Percentiles rank a stretch among this genome's conserved stretches.
phyloP scores from a whole-genome alignment of 2,113 vertebrate species.

The Irena cyanogastra region DNA sequence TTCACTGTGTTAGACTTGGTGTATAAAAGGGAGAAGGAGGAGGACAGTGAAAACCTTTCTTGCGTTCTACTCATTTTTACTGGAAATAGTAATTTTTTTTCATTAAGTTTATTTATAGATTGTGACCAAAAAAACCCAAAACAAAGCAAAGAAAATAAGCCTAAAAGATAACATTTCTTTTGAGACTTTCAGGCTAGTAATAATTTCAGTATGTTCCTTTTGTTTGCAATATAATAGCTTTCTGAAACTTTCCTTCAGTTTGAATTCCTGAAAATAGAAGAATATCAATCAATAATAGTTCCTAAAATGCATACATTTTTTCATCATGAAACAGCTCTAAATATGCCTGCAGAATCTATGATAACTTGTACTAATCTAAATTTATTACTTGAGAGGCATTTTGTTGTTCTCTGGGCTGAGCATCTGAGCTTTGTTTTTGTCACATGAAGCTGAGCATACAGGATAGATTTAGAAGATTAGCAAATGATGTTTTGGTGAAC shows the following conservation, averaged over 20 bases:
- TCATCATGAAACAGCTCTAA: not conserved
- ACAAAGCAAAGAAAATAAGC: not conserved
- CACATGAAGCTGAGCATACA: not conserved
- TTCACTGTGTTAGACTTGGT: not conserved
- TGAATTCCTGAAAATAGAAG: not conserved
- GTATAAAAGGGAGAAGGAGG: not conserved
- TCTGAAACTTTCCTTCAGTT: not conserved
- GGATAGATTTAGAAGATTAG: not conserved
- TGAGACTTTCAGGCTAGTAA: not conserved
- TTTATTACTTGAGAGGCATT: not conserved
- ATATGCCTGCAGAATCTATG: not conserved
- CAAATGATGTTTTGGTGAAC: not conserved
- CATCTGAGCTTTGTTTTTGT: not conserved
- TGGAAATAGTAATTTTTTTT: not conserved
- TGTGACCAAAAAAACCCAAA: not conserved
- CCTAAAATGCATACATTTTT: not conserved
- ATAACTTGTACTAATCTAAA: not conserved
- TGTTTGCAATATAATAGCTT: not conserved
- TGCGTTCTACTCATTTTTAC: not conserved
- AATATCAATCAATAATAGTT: not conserved
- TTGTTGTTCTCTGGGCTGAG: not conserved
- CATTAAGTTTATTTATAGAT: not conserved
- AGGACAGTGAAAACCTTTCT: not conserved
- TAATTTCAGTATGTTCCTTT: not conserved
- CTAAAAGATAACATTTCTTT: not conserved